Conservation (phyloP, 2,797 vertebrate species). For the Petrocephalus sullivani region DNA sequence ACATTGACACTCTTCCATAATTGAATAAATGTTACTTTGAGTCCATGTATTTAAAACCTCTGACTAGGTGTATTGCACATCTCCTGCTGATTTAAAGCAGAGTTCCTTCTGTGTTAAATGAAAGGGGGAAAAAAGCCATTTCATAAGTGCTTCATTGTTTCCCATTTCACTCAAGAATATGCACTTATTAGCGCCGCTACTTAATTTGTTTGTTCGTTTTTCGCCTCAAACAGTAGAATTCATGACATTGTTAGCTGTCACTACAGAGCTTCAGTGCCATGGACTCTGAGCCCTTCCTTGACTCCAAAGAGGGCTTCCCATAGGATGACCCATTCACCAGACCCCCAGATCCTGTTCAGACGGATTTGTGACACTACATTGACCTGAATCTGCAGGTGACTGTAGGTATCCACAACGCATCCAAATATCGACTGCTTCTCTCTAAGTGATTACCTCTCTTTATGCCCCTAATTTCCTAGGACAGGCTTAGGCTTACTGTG, state of each 20-base stretch:
- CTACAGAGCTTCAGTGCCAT: neutral
- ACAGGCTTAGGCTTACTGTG: neutral
- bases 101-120: neutral
- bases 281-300: neutral
- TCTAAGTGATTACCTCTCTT: neutral
- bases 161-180: neutral
- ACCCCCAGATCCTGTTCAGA: neutral
- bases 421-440: neutral
- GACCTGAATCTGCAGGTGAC: neutral
- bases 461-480: neutral
- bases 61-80: neutral
- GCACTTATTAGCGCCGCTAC: neutral
- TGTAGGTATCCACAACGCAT: neutral
- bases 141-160: neutral
- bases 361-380: neutral
- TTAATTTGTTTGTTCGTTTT: neutral
- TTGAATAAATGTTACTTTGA: neutral
- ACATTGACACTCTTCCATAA: neutral
- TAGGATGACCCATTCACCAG: neutral
- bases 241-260: neutral
- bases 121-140: neutral
- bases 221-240: neutral
- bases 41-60: neutral
- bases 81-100: neutral
- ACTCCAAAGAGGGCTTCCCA: neutral